phyloP scores from a whole-genome alignment of 2,888 invertebrate genomes.

The Julus scandinavius region DNA sequence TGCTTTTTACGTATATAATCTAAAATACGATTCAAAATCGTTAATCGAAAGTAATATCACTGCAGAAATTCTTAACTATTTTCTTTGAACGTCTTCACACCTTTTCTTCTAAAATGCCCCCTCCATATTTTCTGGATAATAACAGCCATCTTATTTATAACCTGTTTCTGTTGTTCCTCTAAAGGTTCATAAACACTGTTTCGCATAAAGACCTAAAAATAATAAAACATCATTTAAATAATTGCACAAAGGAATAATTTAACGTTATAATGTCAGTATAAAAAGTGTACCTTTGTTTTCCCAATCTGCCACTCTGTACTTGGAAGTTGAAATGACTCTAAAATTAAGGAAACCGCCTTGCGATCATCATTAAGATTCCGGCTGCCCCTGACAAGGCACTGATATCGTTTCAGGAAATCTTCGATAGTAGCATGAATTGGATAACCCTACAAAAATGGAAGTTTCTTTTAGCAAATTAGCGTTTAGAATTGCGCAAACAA shows the following conservation, averaged over 20 bases:
- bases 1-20: constrained; percentile 75
- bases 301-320: constrained; percentile 88
- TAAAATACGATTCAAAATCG: constrained; percentile 60
- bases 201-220: constrained; percentile 75
- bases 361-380: constrained; percentile 64
- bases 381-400: constrained; percentile 72
- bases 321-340: constrained; percentile 76
- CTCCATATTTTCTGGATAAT: constrained; percentile 81
- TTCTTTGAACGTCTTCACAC: constrained; percentile 61
- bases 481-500: no score
- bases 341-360: constrained; percentile 65
- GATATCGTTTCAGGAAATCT: constrained; percentile 80
- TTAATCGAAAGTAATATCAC: neutral
- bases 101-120: constrained; percentile 73
- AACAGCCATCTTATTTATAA: constrained; percentile 77
- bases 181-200: constrained; percentile 84
- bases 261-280: constrained; percentile 2
- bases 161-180: constrained; percentile 79
- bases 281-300: constrained; percentile 73
- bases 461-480: neutral
- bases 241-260: neutral
- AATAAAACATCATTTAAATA: neutral
- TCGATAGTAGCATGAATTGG: constrained; percentile 84
- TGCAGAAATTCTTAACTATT: neutral
- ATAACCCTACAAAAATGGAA: constrained; percentile 75